phyloP scores from a whole-genome alignment of 2,113 vertebrate genomes.

The Circaetus gallicus region DNA sequence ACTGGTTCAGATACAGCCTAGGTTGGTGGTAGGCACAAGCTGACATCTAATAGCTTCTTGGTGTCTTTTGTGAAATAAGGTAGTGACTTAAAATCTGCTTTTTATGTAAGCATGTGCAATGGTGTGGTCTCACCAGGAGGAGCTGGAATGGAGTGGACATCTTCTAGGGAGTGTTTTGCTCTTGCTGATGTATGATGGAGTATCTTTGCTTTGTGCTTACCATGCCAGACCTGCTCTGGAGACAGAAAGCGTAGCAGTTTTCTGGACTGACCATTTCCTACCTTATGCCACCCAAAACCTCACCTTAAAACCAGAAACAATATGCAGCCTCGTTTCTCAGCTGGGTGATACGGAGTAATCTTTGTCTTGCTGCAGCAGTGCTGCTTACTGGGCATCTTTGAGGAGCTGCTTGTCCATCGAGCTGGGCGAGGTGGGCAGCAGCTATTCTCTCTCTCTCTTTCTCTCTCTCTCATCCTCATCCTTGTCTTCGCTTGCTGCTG shows the following conservation, averaged over 20 bases:
- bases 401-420: neutral
- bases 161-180: neutral
- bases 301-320: neutral
- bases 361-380: neutral
- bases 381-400: neutral
- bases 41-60: neutral
- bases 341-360: neutral
- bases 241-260: neutral
- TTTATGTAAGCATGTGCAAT: neutral
- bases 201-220: neutral
- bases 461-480: neutral
- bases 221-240: neutral
- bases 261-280: neutral
- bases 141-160: neutral
- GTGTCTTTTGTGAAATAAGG: neutral
- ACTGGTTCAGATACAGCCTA: slow-evolving; percentile 56
- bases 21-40: neutral
- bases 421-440: neutral
- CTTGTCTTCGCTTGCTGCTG: neutral
- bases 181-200: neutral
- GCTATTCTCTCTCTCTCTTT: neutral
- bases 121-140: neutral
- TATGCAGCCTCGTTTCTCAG: neutral
- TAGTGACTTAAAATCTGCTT: neutral
- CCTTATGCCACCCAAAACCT: neutral